phyloP scores from a whole-genome alignment of 2,888 invertebrate genomes.

The Ryuthela nishihirai region DNA sequence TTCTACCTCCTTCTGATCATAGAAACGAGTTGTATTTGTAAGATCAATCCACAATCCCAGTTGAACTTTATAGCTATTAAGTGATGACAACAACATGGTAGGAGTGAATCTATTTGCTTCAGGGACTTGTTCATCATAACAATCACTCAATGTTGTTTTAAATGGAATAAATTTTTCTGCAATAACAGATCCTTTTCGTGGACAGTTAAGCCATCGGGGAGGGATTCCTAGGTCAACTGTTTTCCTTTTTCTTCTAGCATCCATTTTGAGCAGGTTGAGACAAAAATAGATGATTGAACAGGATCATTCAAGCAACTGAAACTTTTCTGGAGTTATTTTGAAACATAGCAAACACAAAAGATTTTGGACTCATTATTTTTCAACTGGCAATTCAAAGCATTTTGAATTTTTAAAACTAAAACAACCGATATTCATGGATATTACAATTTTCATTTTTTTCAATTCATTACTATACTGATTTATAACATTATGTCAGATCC shows the following conservation, averaged over 20 bases:
- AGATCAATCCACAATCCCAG: constrained; percentile 95
- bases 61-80: constrained; percentile 74
- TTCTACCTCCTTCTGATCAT: constrained; percentile 76
- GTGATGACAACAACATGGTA: constrained; percentile 76
- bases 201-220: constrained; percentile 77
- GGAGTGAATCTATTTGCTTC: constrained; percentile 78
- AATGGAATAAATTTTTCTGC: constrained; percentile 81
- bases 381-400: too few relatives aligned
- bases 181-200: constrained; percentile 72
- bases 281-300: too few relatives aligned
- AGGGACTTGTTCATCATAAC: constrained; percentile 80
- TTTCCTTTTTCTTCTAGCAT: constrained; percentile 6
- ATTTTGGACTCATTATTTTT: too few relatives aligned
- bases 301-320: too few relatives aligned
- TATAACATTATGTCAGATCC: too few relatives aligned
- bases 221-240: constrained; percentile 22
- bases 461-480: too few relatives aligned
- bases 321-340: too few relatives aligned
- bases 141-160: constrained; percentile 83
- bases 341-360: too few relatives aligned
- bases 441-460: too few relatives aligned
- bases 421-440: too few relatives aligned
- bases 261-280: too few relatives aligned
- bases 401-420: too few relatives aligned
- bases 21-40: constrained; percentile 92